Evolutionary conservation across 2,797 vertebrate genomes (phyloP), one percentile per base, ranked within the genome.

Genomic region (Gallinago stenura): DNA sequence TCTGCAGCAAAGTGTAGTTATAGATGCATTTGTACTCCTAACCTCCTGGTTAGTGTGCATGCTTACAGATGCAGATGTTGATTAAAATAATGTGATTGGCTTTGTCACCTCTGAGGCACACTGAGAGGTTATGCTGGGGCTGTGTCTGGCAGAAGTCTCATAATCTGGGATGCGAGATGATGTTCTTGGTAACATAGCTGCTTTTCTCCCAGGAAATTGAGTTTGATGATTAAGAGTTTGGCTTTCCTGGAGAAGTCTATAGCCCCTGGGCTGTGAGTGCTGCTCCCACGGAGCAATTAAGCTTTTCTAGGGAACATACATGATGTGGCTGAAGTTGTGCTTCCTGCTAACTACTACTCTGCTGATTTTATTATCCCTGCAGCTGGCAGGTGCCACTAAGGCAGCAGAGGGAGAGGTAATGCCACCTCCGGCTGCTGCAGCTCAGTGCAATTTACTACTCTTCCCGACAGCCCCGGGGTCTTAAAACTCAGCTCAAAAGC

Each of bases 381-480:
- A 83, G 83, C 86, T 96, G 65, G 70, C 83, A 79, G 72, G 82
- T 92, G 78, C 75, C 65, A 9, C 68, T 41, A 37, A 73, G 51
- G 61, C 64, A 62, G 72, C 1, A 13, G 26, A 33, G 54, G 88
- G 73, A 92, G 69, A 45, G 30, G 21, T 31, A 16, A 3, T 70
- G 80, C 83, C 62, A 37, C 58, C 58, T 62, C 62, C 0, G 4
- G 43, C 51, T 35, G 57, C 80, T 83, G 85, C 62, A 58, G 65
- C 46, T 93, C 65, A 58, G 65, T 43, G 91, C 37, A 15, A 3
- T 43, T 87, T 50, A 1, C 30, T 75, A 69, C 69, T 81, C 31
- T 68, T 91, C 54, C 46, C 1, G 1, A 0, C 46, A 51, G 41
- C 78, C 54, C 61, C 20, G 35, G 21, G 68, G 31, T 58, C 35